phyloP scores from a whole-genome alignment of 2,113 vertebrate species.

The Irena cyanogastra region DNA sequence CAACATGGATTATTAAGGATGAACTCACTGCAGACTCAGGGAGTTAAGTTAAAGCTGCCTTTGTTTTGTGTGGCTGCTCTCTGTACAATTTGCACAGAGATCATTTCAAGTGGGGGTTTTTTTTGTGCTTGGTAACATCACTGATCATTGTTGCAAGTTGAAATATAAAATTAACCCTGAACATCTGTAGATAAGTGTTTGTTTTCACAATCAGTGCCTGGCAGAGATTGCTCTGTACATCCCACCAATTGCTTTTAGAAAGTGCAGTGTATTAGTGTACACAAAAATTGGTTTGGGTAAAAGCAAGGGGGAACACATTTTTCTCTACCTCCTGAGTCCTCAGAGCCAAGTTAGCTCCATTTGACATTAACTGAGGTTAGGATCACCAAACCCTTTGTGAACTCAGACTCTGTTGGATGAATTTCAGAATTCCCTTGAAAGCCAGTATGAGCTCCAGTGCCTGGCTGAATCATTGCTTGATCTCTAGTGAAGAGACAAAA shows the following conservation, averaged over 20 bases:
- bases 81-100: background rate
- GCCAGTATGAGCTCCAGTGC: background rate
- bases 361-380: background rate
- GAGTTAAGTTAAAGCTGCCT: background rate
- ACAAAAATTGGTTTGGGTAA: background rate
- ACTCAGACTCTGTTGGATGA: background rate
- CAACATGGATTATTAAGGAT: background rate
- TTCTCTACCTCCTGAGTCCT: background rate
- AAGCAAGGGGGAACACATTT: background rate
- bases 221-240: background rate
- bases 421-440: background rate
- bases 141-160: background rate
- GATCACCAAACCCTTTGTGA: background rate
- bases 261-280: background rate
- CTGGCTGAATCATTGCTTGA: background rate
- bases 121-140: background rate
- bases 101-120: background rate
- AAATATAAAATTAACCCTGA: background rate
- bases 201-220: background rate
- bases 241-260: background rate
- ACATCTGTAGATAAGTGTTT: background rate
- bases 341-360: background rate
- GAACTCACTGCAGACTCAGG: background rate
- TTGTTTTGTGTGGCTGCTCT: background rate
- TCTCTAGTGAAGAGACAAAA: background rate